Percentiles rank a stretch among this genome's conserved stretches.
Conservation (phyloP, 2,888 invertebrate genomes). For the Heliconius charithonia region DNA sequence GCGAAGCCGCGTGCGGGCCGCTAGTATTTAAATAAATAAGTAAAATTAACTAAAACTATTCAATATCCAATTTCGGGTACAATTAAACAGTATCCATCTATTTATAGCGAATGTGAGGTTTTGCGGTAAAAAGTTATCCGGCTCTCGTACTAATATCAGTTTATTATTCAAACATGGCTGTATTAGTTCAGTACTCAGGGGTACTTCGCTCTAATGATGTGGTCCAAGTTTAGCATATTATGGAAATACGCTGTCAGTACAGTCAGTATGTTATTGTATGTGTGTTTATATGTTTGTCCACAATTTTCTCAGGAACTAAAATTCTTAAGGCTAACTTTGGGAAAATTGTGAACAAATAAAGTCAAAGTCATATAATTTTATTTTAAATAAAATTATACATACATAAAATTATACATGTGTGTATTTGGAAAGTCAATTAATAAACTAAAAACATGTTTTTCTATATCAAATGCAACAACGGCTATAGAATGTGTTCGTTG, state of each 20-base stretch:
- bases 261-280: neutral
- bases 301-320: too few species aligned
- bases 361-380: too few species aligned
- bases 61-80: neutral
- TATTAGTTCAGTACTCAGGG: slow-evolving; percentile 31
- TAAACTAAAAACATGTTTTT: too few species aligned
- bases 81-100: neutral
- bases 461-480: too few species aligned
- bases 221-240: slow-evolving; percentile 11
- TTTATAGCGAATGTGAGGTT: slow-evolving; percentile 11
- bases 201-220: slow-evolving; percentile 28
- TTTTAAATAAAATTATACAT: too few species aligned
- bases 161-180: slow-evolving; percentile 42
- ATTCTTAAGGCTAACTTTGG: too few species aligned
- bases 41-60: neutral
- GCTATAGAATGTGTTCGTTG: too few species aligned
- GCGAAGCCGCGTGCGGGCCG: too few species aligned
- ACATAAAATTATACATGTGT: too few species aligned
- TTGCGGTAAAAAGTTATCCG: slow-evolving; percentile 30
- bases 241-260: neutral
- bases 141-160: slow-evolving; percentile 28
- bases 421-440: too few species aligned
- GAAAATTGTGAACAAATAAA: too few species aligned
- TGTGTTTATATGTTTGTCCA: neutral
- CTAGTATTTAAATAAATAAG: neutral